These are phyloP conservation scores for Limanda limanda DNA, from an alignment of 2,113 vertebrate species.

Conservation along the genomic window DNA sequence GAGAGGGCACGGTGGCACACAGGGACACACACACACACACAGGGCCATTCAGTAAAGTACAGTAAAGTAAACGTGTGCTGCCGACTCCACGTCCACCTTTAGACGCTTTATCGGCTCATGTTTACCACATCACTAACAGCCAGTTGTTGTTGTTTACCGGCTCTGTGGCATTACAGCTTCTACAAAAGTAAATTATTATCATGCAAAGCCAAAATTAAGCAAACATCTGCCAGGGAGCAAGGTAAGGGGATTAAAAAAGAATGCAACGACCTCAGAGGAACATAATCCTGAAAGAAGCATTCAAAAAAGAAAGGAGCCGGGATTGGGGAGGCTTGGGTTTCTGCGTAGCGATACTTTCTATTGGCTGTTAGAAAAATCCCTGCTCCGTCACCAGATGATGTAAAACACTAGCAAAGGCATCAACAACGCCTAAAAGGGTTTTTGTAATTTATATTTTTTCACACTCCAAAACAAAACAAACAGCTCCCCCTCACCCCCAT, in stretches of 20 bases:
- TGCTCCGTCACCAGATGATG: constrained; percentile 15
- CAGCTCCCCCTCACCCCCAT: background rate
- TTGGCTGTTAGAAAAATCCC: constrained; percentile 39
- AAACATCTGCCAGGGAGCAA: constrained; percentile 61
- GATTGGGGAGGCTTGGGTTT: constrained; percentile 27
- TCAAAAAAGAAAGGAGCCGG: constrained; percentile 49
- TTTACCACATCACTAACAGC: constrained; percentile 42
- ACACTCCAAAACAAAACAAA: constrained; percentile 28
- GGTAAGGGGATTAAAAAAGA: constrained; percentile 63
- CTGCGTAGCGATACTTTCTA: constrained; percentile 26
- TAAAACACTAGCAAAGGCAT: constrained; percentile 38
- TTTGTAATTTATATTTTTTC: constrained; percentile 34
- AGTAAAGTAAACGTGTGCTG: background rate
- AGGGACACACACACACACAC: constrained; percentile 37
- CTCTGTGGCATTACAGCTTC: constrained; percentile 46
- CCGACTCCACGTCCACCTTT: constrained; percentile 21
- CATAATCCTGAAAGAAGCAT: constrained; percentile 55
- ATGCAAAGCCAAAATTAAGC: constrained; percentile 51
- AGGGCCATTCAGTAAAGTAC: background rate
- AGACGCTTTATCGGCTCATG: constrained; percentile 25
- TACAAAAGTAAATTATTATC: constrained; percentile 58
- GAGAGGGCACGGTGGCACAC: constrained; percentile 22
- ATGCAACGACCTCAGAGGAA: constrained; percentile 39
- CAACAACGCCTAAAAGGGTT: background rate
- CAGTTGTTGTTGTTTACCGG: constrained; percentile 52